Base-by-base conservation (phyloP, 2,113 vertebrate genomes). In the Helogale parvula region DNA sequence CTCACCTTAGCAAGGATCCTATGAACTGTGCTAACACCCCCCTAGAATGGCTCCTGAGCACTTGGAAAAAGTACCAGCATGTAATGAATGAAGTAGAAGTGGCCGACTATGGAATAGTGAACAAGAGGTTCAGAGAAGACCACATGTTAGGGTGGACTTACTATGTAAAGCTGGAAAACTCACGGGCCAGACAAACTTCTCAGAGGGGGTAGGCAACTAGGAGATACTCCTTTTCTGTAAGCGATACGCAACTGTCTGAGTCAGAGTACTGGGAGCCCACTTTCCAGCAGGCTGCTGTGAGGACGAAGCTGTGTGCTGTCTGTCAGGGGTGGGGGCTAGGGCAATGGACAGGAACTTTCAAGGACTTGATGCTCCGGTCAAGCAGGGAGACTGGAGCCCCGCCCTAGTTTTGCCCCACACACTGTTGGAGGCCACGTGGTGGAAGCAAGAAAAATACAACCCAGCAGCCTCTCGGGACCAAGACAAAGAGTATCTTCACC, bases 261-360 rank as follows among this genome's bases (percentile, higher is more conserved):
- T 63, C 27, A 21, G 50, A 9, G 0, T n/a, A n/a, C 3, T 31
- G 6, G 4, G 2, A 52, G 21, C 16, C 13, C 1, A 16, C 21
- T 23, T 54, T 54, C 17, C 41, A 25, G 72, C 0, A 72, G 45
- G 6, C 52, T 15, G 5, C 5, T 47, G 5, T 74, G 57, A 93
- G 47, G 16, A 7, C 13, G 16, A 1, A 4, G 11, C 17, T 3
- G 4, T 21, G 33, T 69, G 45, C 1, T 6, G 25, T 68, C 85
- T 84, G 13, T 8, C 54, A 1, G 54, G 25, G 45, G 45, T 45
- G 45, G 7, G 11, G 41, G 9, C 33, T 66, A 23, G 57, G 29
- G 31, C 29, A 33, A 69, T 7, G 27, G 13, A 47, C 7, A 13
- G 33, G 14, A 29, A 2, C 0, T 45, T 17, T 1, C 23, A 81